Conservation (phyloP, 2,888 invertebrate species). For the Griposia aprilina region DNA sequence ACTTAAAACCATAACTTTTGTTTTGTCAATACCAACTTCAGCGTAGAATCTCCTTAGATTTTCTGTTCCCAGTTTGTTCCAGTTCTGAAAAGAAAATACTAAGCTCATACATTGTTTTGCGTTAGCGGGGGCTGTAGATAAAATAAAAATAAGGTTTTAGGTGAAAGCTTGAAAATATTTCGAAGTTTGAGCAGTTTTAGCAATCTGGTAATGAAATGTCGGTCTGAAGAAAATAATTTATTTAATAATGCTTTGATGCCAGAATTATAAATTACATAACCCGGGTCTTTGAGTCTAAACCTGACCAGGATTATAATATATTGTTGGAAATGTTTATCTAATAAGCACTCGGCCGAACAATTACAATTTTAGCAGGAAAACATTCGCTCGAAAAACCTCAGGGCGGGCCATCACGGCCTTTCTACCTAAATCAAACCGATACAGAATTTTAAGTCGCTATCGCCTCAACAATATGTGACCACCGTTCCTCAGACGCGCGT, state of each 20-base stretch:
- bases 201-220: conserved; percentile 23
- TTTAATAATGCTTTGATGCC: conserved; percentile 21
- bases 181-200: conserved; percentile 31
- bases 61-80: conserved; percentile 73
- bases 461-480: conserved; percentile 39
- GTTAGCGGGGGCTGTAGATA: conserved; percentile 45
- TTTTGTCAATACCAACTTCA: conserved; percentile 77
- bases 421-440: neutral
- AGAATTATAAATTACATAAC: conserved; percentile 32
- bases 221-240: conserved; percentile 42
- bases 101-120: conserved; percentile 64
- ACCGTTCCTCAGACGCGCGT: conserved; percentile 61
- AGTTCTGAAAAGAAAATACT: conserved; percentile 75
- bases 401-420: neutral
- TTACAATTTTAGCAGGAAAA: neutral
- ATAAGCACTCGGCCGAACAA: neutral
- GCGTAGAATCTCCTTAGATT: conserved; percentile 74
- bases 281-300: neutral
- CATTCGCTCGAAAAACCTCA: neutral
- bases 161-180: conserved; percentile 61
- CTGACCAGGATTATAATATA: conserved; percentile 15
- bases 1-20: conserved; percentile 73
- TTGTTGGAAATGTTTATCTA: neutral
- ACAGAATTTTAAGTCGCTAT: conserved; percentile 47
- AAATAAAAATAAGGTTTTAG: conserved; percentile 55